Evolutionary conservation across 2,113 vertebrate genomes (phyloP).

Genomic region (Amazona guildingii): DNA sequence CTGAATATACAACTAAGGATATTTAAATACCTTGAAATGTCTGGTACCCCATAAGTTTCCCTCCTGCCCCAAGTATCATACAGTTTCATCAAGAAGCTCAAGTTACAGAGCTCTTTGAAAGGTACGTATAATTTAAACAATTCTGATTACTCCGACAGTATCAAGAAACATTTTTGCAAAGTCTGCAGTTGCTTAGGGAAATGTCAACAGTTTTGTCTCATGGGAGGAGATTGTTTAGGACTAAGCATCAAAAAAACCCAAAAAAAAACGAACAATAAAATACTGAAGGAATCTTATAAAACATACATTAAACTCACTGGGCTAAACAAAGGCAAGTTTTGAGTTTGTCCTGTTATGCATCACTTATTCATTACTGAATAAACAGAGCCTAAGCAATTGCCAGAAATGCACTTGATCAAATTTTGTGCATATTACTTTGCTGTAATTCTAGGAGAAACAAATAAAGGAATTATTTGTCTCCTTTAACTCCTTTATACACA

Average conservation of each 20-base stretch:
- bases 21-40: background rate
- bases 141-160: background rate
- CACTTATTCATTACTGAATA: background rate
- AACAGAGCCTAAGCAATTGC: background rate
- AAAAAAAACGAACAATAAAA: background rate
- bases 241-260: background rate
- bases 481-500: background rate
- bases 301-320: background rate
- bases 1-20: background rate
- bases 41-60: background rate
- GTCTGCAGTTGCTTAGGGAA: background rate
- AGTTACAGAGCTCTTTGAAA: background rate
- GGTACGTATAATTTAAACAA: background rate
- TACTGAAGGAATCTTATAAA: background rate
- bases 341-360: background rate
- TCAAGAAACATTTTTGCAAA: background rate
- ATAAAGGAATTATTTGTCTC: background rate
- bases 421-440: background rate
- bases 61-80: background rate
- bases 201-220: background rate
- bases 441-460: background rate
- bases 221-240: background rate
- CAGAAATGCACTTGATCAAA: background rate
- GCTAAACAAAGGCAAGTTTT: background rate
- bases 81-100: background rate